A percentile compares a stretch with the other conserved stretches of the same genome.
Conservation (phyloP, 2,113 vertebrate genomes). For the Buteo buteo region DNA sequence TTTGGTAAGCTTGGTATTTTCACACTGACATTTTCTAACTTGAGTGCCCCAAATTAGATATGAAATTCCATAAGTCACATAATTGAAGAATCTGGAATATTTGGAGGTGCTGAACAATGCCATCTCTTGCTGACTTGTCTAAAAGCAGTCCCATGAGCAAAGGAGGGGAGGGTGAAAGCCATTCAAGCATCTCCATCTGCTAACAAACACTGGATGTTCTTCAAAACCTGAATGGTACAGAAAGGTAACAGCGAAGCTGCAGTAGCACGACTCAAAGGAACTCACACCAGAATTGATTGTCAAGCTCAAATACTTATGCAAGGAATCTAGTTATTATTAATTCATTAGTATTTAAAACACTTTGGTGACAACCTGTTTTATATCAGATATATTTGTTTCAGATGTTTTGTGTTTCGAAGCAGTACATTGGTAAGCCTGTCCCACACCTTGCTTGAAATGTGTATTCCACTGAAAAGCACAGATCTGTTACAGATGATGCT, state of each 20-base stretch:
- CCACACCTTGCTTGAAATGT: not conserved
- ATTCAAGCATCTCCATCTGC: not conserved
- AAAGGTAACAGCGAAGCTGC: not conserved
- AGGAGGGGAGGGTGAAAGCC: not conserved
- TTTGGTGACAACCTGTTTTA: not conserved
- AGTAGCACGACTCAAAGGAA: accelerated
- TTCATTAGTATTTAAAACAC: not conserved
- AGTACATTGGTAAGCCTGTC: not conserved
- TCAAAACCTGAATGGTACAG: not conserved
- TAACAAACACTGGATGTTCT: not conserved
- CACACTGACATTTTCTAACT: not conserved
- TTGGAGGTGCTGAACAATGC: not conserved
- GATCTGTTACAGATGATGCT: not conserved
- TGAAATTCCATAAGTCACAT: not conserved
- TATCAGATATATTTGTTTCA: not conserved
- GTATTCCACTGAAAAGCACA: not conserved
- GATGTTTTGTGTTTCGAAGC: not conserved
- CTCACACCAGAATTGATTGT: not conserved
- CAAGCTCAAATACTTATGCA: not conserved
- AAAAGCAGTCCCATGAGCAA: not conserved
- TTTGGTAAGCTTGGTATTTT: not conserved
- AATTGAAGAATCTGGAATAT: not conserved
- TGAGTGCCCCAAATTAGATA: not conserved
- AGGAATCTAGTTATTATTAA: not conserved
- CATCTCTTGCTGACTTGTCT: not conserved